These are phyloP conservation scores for Corythaeola cristata DNA, from an alignment of 2,113 vertebrate species.

Conservation along the genomic window DNA sequence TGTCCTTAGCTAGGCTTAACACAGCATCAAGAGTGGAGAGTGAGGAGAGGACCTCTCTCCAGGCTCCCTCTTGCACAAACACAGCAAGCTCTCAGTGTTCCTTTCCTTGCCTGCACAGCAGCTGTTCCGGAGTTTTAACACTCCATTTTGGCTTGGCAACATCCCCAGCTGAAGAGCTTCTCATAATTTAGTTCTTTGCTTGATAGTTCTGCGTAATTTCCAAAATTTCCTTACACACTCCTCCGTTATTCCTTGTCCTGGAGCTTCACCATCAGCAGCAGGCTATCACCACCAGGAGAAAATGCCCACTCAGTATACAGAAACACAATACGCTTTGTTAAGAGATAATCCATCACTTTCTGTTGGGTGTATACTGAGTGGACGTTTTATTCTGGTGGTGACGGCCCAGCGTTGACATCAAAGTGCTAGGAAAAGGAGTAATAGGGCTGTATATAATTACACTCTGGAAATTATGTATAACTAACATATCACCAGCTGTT, in stretches of 20 bases:
- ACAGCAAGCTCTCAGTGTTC: neutral
- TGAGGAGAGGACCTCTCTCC: neutral
- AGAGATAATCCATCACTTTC: neutral
- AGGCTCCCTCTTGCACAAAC: neutral
- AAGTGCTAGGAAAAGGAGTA: neutral
- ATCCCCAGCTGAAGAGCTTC: neutral
- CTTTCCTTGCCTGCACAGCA: neutral
- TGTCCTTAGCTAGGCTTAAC: neutral
- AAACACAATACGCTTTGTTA: neutral
- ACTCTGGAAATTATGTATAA: neutral
- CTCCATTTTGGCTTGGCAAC: neutral
- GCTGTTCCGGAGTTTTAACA: neutral
- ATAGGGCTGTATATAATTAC: too few relatives aligned
- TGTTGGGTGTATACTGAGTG: neutral
- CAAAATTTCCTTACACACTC: neutral
- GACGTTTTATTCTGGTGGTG: neutral
- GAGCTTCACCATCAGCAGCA: neutral
- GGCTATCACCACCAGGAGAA: neutral
- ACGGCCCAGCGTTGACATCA: rapidly evolving
- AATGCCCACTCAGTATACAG: neutral
- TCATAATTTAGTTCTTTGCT: neutral
- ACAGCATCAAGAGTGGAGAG: neutral
- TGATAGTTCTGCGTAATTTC: neutral
- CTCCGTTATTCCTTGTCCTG: neutral
- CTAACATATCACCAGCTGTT: neutral